These are phyloP conservation scores for Micromys minutus DNA, from an alignment of 2,113 vertebrate genomes.

Conservation along the genomic window DNA sequence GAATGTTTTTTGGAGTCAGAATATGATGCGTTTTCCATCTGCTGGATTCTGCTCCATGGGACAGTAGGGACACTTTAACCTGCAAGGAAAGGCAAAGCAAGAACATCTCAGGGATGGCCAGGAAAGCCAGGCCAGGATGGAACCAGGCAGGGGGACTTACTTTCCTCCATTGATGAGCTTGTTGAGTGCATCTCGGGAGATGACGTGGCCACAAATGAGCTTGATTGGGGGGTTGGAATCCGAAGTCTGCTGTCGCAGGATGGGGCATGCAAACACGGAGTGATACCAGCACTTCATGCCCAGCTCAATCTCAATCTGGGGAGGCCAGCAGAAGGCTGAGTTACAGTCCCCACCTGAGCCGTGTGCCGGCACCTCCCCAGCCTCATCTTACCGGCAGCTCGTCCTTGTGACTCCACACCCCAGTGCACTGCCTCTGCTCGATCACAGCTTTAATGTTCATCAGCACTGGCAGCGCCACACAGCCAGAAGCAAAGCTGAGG, in stretches of 20 bases:
- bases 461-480: slow-evolving; percentile 92
- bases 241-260: slow-evolving; percentile 93
- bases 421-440: slow-evolving; percentile 93
- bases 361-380: background rate
- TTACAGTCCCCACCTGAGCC: background rate
- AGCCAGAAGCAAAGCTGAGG: slow-evolving; percentile 92
- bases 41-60: slow-evolving; percentile 95
- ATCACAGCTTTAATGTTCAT: slow-evolving; percentile 96
- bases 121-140: too few species aligned
- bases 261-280: slow-evolving; percentile 94
- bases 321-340: slow-evolving; percentile 1
- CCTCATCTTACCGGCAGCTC: slow-evolving; percentile 89
- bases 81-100: slow-evolving; percentile 73
- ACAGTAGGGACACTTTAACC: slow-evolving; percentile 95
- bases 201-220: slow-evolving; percentile 94
- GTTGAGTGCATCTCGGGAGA: slow-evolving; percentile 94
- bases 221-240: slow-evolving; percentile 95
- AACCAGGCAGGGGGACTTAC: slow-evolving; percentile 80
- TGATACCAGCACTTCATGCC: slow-evolving; percentile 97
- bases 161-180: slow-evolving; percentile 94
- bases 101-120: background rate
- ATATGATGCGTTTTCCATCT: slow-evolving; percentile 94
- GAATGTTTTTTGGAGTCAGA: slow-evolving; percentile 85
- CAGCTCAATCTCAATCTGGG: slow-evolving; percentile 93
- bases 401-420: slow-evolving; percentile 94